A percentile compares a stretch with the other conserved stretches of the same genome.
These are phyloP conservation scores for Theristicus caerulescens DNA, from an alignment of 2,113 vertebrate genomes.

Conservation along the genomic window DNA sequence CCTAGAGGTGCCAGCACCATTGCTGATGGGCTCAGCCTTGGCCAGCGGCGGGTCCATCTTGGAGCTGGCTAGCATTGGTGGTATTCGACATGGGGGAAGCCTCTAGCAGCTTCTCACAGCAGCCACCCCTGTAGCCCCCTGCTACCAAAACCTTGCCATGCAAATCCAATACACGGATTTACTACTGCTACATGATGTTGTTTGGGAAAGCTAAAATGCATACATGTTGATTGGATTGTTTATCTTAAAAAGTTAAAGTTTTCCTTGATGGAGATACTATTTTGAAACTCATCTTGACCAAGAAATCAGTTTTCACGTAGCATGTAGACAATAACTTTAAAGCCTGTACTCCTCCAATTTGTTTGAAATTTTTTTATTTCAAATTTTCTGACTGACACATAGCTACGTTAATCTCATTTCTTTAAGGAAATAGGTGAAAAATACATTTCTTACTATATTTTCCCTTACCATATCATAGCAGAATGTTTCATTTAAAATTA, in stretches of 20 bases:
- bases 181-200: rapidly evolving
- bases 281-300: not conserved
- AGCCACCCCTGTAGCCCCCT: not conserved
- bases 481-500: not conserved
- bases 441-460: not conserved
- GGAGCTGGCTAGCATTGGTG: not conserved
- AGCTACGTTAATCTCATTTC: not conserved
- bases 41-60: not conserved
- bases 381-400: not conserved
- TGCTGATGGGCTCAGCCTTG: not conserved
- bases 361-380: not conserved
- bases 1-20: not conserved
- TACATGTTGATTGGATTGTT: not conserved
- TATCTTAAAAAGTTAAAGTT: not conserved
- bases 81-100: not conserved
- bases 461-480: not conserved
- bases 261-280: not conserved
- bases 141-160: not conserved
- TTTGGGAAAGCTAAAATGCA: not conserved
- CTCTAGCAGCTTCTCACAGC: not conserved
- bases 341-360: not conserved
- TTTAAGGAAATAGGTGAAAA: not conserved
- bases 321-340: not conserved
- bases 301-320: not conserved
- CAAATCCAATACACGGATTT: not conserved